A percentile compares a stretch with the other conserved stretches of the same genome.
Evolutionary conservation across 1,140 invertebrate species (phyloP).

Genomic region (Drosophila pachea): DNA sequence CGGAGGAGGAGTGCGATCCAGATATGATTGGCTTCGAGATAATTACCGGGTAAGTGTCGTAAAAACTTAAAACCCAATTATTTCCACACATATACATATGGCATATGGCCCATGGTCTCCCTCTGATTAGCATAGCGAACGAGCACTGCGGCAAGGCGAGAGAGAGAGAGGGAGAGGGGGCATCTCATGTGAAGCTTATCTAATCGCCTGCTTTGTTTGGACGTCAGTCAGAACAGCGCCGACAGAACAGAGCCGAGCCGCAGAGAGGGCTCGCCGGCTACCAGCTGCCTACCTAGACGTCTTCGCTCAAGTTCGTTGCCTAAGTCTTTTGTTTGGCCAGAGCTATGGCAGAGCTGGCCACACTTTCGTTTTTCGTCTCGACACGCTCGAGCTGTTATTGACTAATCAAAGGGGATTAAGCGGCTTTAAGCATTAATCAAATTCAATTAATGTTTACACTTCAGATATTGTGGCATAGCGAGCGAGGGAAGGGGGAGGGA

Average conservation of each 20-base stretch:
- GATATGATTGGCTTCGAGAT: slow-evolving; percentile 95
- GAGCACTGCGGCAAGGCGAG: slow-evolving; percentile 16
- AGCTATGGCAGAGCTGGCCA: slow-evolving; percentile 23
- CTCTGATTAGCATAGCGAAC: slow-evolving; percentile 52
- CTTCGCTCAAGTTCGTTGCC: slow-evolving; percentile 47
- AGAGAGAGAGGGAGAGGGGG: neutral
- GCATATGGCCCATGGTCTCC: too few species aligned
- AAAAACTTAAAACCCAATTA: slow-evolving; percentile 26
- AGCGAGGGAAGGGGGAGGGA: neutral
- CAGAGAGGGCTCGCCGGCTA: too few species aligned
- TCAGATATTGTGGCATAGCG: neutral
- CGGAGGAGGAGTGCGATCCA: slow-evolving; percentile 87
- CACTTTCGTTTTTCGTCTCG: slow-evolving; percentile 39
- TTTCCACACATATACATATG: slow-evolving; percentile 62
- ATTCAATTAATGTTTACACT: slow-evolving; percentile 4
- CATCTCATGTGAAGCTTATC: slow-evolving; percentile 46
- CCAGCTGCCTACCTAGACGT: slow-evolving; percentile 44
- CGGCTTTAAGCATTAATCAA: slow-evolving; percentile 8
- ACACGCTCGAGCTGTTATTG: slow-evolving; percentile 8
- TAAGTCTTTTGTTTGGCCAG: slow-evolving; percentile 47
- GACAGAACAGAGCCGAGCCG: slow-evolving; percentile 9
- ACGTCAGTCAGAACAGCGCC: slow-evolving; percentile 35
- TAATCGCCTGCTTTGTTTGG: slow-evolving; percentile 59
- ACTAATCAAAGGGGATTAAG: slow-evolving; percentile 16
- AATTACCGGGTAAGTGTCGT: slow-evolving; percentile 86